A percentile compares a stretch with the other conserved stretches of the same genome.
Conservation (phyloP, 2,113 vertebrate genomes). For the Chaenocephalus aceratus region DNA sequence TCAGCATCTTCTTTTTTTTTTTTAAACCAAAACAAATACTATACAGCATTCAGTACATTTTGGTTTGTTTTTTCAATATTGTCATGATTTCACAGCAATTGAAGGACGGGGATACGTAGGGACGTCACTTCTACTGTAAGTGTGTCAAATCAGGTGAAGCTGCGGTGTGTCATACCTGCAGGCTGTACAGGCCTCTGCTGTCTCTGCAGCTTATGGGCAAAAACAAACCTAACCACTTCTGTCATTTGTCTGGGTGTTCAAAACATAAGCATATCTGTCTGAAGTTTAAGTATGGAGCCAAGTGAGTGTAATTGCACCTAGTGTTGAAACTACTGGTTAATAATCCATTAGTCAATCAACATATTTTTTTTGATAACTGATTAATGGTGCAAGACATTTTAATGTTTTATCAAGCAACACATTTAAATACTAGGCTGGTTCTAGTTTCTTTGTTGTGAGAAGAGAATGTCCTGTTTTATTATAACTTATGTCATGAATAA, state of each 20-base stretch:
- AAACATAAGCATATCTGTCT: neutral
- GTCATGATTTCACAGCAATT: constrained; percentile 25
- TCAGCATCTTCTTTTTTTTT: constrained; percentile 29
- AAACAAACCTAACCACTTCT: constrained; percentile 55
- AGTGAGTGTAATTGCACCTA: neutral
- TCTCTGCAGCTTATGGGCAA: constrained; percentile 55
- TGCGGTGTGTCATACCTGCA: constrained; percentile 55
- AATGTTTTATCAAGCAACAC: neutral
- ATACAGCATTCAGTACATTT: constrained; percentile 16
- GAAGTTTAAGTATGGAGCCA: constrained; percentile 7
- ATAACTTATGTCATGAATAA: neutral
- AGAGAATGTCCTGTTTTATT: neutral
- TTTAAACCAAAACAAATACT: constrained; percentile 31
- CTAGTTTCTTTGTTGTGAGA: neutral
- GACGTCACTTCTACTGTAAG: constrained; percentile 49
- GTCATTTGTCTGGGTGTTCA: constrained; percentile 38
- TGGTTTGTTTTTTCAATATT: constrained; percentile 40
- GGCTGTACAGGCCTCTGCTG: constrained; percentile 56
- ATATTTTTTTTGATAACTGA: neutral
- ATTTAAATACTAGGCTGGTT: neutral
- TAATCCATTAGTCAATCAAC: neutral
- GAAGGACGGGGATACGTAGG: neutral
- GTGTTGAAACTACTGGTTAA: neutral
- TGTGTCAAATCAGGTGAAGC: constrained; percentile 71
- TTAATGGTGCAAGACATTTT: neutral